Base-by-base conservation (phyloP, 2,113 vertebrate genomes). In the Toxotes jaculatrix region DNA sequence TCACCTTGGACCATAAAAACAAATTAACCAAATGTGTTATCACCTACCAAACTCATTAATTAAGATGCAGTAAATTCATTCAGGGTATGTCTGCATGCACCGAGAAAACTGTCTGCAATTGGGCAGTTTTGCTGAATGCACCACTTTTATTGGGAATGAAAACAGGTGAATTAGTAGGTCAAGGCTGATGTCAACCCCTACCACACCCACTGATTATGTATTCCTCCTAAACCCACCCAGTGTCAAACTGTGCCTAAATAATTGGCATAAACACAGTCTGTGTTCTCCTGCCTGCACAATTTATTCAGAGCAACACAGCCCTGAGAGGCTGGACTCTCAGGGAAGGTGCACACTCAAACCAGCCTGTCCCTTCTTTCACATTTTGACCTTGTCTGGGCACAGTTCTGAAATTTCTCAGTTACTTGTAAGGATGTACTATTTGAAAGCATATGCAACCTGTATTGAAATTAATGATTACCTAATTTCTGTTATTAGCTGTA, bases 381-480 rank as follows among this genome's bases (percentile, higher is more conserved):
- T 60, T 77, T 21, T 80, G 61, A 85, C 79, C 84, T 71, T 80
- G 74, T 68, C 74, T 82, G 38, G 60, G 23, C 53, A 57, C 19
- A 68, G n/a, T 40, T 78, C 75, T 70, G 53, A 83, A 74, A 82
- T 55, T 63, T 60, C 63, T 55, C 71, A 34, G 65, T 68, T 77
- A 12, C 17, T 83, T 36, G 82, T 68, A 80, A 87, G 74, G 79
- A 85, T 85, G 56, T 21, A 31, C 36, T 12, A 19, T 76, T 81
- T 81, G 49, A 74, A 85, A 84, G 69, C 32, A 69, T 36, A 65
- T 51, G 62, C 57, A 85, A 63, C 61, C 69, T 79, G 69, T 27
- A 32, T 72, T 69, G 59, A 87, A 86, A 83, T 74, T 68, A 89
- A 90, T 69, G 81, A 83, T 81, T 80, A 75, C 59, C 47, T 69